A percentile compares a stretch with the other conserved stretches of the same genome.
These are phyloP conservation scores for Trialeurodes vaporariorum DNA, from an alignment of 1,140 invertebrate genomes.

Conservation along the genomic window DNA sequence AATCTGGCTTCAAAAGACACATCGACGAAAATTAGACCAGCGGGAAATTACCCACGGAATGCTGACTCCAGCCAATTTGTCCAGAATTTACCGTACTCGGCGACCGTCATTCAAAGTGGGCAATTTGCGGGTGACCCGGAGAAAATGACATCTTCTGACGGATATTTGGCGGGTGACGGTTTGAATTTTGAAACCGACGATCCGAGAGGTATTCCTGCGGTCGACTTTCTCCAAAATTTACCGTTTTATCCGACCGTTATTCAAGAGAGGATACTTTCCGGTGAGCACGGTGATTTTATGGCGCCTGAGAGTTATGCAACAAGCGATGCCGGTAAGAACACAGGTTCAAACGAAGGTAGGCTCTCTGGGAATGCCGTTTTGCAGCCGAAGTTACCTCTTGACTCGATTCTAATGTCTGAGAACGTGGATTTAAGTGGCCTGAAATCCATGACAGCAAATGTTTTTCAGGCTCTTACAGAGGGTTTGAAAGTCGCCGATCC, in stretches of 20 bases:
- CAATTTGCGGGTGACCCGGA: background rate
- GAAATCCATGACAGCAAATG: background rate
- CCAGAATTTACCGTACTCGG: background rate
- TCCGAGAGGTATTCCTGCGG: too few species aligned
- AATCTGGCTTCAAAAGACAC: too few species aligned
- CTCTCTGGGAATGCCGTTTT: too few species aligned
- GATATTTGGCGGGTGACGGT: too few species aligned
- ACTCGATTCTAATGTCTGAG: background rate
- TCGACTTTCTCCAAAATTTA: background rate
- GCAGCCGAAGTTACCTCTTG: background rate
- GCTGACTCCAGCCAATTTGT: too few species aligned
- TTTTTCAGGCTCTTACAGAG: background rate
- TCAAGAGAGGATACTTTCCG: background rate
- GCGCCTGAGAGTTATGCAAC: background rate
- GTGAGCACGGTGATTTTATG: background rate
- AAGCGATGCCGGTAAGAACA: background rate
- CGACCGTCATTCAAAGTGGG: background rate
- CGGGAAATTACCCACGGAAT: too few species aligned
- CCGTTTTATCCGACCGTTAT: background rate
- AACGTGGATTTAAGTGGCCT: background rate
- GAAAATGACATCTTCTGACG: too few species aligned
- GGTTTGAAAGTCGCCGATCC: too few species aligned
- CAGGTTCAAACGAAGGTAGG: background rate
- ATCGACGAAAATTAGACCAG: too few species aligned
- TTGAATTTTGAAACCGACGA: too few species aligned